Percentiles rank a stretch among this genome's conserved stretches.
Evolutionary conservation across 2,888 invertebrate species (phyloP).

Genomic region (Ectemnius lituratus): DNA sequence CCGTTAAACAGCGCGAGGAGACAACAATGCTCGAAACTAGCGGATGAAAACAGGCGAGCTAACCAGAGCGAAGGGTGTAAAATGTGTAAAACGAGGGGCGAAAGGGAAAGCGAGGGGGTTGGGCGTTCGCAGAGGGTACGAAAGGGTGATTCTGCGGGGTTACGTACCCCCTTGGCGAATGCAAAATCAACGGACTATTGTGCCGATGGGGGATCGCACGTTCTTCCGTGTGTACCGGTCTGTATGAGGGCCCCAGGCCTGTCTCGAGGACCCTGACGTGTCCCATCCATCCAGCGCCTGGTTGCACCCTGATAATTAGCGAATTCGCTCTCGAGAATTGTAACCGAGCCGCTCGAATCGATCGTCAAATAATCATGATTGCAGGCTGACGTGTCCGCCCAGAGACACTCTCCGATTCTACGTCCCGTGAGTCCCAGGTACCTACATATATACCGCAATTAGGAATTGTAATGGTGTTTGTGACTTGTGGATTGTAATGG

Average conservation of each 20-base stretch:
- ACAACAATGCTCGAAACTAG: conserved; percentile 52
- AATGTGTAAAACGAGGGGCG: conserved; percentile 25
- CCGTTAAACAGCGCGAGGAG: conserved; percentile 38
- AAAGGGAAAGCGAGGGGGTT: conserved; percentile 19
- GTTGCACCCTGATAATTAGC: conserved; percentile 39
- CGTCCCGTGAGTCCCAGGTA: not conserved
- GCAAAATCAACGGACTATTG: conserved; percentile 74
- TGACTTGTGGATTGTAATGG: no score
- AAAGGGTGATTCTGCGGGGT: conserved; percentile 45
- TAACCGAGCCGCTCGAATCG: no score
- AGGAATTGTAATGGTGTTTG: no score
- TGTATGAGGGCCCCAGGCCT: conserved; percentile 29
- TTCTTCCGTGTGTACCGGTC: conserved; percentile 29
- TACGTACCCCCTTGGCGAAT: conserved; percentile 61
- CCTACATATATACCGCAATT: no score
- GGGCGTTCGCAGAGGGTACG: not conserved
- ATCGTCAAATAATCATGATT: no score
- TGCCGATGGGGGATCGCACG: conserved; percentile 52
- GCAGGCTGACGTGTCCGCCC: no score
- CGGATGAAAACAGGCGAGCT: conserved; percentile 49
- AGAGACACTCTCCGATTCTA: no score
- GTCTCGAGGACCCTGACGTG: conserved; percentile 23
- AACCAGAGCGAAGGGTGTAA: conserved; percentile 36
- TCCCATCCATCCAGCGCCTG: conserved; percentile 5
- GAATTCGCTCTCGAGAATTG: conserved; percentile 4